phyloP scores from a whole-genome alignment of 2,113 vertebrate species.

The Peromyscus maniculatus region DNA sequence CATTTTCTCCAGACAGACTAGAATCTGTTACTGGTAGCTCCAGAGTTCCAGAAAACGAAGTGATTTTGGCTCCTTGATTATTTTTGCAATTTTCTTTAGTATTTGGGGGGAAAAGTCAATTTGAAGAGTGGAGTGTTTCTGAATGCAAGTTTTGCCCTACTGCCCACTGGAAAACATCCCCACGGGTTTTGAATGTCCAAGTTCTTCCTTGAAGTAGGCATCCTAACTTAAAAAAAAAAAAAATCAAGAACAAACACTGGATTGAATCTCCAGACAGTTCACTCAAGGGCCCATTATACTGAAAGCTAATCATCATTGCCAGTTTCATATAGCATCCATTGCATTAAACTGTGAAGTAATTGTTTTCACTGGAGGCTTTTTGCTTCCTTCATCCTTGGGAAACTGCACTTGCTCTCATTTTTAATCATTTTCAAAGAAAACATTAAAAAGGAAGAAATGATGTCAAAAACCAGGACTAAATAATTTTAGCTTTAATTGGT shows the following conservation, averaged over 20 bases:
- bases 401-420: neutral
- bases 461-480: neutral
- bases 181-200: neutral
- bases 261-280: neutral
- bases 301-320: neutral
- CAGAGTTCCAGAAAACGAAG: neutral
- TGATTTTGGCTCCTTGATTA: neutral
- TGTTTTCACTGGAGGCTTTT: neutral
- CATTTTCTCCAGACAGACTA: neutral
- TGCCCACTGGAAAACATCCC: neutral
- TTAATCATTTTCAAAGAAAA: neutral
- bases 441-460: neutral
- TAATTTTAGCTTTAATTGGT: neutral
- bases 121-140: neutral
- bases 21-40: neutral
- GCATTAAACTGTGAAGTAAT: conserved; percentile 25
- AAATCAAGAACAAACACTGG: neutral
- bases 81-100: conserved; percentile 37
- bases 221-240: neutral
- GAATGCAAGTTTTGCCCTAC: neutral
- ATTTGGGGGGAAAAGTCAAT: neutral
- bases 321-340: neutral
- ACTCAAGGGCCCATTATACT: neutral
- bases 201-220: neutral
- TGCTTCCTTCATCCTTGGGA: conserved; percentile 11